Percentiles rank a stretch among this genome's conserved stretches.
phyloP scores from a whole-genome alignment of 2,113 vertebrate species.

The Macquaria ambigua region DNA sequence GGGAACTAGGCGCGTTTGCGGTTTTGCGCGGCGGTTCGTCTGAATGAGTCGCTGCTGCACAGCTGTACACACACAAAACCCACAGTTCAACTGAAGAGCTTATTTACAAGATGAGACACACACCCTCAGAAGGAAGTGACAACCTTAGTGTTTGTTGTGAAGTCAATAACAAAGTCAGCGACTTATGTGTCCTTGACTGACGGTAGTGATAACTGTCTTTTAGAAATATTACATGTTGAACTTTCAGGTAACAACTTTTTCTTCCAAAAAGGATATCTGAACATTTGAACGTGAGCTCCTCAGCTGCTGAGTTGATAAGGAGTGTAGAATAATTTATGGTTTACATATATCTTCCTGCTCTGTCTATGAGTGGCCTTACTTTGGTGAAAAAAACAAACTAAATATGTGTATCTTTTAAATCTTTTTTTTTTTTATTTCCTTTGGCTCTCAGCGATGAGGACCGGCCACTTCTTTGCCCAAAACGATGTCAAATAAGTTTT shows the following conservation, averaged over 20 bases:
- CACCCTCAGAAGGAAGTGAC: conserved; percentile 8
- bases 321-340: conserved; percentile 40
- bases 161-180: not conserved
- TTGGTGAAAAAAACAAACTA: conserved; percentile 14
- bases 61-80: not conserved
- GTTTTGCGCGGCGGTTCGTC: conserved; percentile 42
- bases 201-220: not conserved
- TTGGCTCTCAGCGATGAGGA: conserved; percentile 27
- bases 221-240: conserved; percentile 17
- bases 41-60: conserved; percentile 1
- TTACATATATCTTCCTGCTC: conserved; percentile 51
- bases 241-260: conserved; percentile 30
- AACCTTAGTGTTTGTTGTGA: not conserved
- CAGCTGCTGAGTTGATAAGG: not conserved
- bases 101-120: not conserved
- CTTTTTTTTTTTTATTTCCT: conserved; percentile 29
- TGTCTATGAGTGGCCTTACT: conserved; percentile 78
- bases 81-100: not conserved
- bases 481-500: conserved; percentile 44
- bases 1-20: conserved; percentile 6
- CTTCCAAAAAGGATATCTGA: conserved; percentile 28
- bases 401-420: conserved; percentile 15
- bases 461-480: conserved; percentile 23
- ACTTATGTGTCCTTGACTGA: not conserved
- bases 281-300: conserved; percentile 21